phyloP scores from a whole-genome alignment of 2,888 invertebrate genomes.

The Anagyrus pseudococci region DNA sequence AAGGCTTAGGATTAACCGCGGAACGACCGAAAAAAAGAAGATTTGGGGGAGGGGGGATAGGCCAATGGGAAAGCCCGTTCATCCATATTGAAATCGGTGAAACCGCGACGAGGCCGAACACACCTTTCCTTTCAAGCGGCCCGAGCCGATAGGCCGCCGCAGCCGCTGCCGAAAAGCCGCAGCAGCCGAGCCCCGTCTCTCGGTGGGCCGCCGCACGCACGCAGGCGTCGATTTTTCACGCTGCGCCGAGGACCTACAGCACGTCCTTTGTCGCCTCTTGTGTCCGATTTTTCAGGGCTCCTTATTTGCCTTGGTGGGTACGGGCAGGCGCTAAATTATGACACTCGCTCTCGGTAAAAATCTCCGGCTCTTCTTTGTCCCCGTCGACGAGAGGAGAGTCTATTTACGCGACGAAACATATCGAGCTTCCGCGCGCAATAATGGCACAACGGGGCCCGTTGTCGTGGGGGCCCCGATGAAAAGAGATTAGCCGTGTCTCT shows the following conservation, averaged over 20 bases:
- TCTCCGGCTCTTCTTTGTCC: constrained; percentile 2
- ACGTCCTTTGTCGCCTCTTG: not conserved
- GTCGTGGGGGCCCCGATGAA: not conserved
- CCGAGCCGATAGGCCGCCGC: not conserved
- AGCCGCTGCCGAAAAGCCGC: not conserved
- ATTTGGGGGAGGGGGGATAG: no score
- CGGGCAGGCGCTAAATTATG: not conserved
- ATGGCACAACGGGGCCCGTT: not conserved
- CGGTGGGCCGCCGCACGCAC: no score
- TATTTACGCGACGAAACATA: no score
- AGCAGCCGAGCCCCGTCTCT: constrained; percentile 14
- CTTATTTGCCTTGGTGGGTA: not conserved
- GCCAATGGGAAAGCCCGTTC: not conserved
- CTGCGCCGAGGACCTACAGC: constrained; percentile 4
- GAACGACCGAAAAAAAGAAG: not conserved
- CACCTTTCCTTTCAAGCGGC: constrained; percentile 27
- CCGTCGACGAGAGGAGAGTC: no score
- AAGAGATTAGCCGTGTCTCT: constrained; percentile 2
- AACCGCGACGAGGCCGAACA: constrained; percentile 21
- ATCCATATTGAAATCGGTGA: constrained; percentile 28
- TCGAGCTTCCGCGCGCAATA: not conserved
- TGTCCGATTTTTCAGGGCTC: constrained; percentile 6
- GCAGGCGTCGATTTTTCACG: constrained; percentile 17
- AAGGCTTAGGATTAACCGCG: not conserved
- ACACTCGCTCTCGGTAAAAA: no score